Base-by-base conservation (phyloP, 2,888 invertebrate genomes). In the Ophion costatus region DNA sequence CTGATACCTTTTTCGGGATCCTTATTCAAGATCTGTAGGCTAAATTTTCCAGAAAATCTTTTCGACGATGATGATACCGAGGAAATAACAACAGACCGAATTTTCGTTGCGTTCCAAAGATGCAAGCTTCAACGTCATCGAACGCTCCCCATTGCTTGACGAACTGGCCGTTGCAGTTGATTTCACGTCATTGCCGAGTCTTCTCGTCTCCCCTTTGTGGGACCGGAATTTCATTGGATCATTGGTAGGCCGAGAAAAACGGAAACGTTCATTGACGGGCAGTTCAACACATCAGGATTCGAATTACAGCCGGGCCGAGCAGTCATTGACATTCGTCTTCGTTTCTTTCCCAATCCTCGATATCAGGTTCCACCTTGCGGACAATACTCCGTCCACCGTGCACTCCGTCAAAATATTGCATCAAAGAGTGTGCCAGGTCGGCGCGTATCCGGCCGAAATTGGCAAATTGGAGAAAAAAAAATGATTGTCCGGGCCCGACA, bases 361-460 rank as follows among this genome's bases (percentile, higher is more conserved):
- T 1, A 29, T 71, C 33, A 6, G 57, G 2, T 57, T 29, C 3
- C 29, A 57, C 20, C 10, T 71, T 38, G 38, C 57, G n/a, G 29
- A 38, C 20, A 20, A 61, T 78, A 70, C 76, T 71, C 76, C 7
- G 38, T 38, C 6, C 7, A 38, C 38, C 38, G 38, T 1, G 7
- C 38, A 38, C 38, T 10, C 42, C 14, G 74, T 69, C 77, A 70
- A 78, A 81, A 81, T 77, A 75, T 80, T 76, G 38, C 76, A 11
- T 38, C 56, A 7, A 66, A 33, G 14, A 38, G 38, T 38, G 38
- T 38, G 38, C 38, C 38, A 38, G 38, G 38, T 38, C 5, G 38
- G 38, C 33, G 33, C 9, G 24, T 74, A 42, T 56, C 42, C 69
- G 56, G 61, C 45, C 29, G 14, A 76, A 74, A 42, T 69, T 57